Conservation (phyloP, 2,113 vertebrate genomes). For the Cyphomyrus discorhynchus region DNA sequence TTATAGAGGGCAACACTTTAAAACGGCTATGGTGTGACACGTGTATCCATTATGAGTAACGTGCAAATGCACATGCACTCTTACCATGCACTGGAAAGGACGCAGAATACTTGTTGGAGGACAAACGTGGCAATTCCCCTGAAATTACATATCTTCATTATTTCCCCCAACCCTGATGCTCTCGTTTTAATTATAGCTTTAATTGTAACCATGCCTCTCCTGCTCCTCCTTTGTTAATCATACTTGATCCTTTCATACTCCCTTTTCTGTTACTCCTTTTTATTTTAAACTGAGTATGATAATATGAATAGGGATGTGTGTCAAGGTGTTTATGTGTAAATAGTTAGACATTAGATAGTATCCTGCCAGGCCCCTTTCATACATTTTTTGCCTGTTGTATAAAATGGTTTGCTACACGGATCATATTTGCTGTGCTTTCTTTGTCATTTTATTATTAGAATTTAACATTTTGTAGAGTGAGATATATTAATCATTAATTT, state of each 20-base stretch:
- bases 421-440: background rate
- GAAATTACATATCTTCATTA: background rate
- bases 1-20: background rate
- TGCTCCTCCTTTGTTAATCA: slow-evolving; percentile 52
- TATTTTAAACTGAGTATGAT: background rate
- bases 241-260: slow-evolving; percentile 42
- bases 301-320: background rate
- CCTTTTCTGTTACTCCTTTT: slow-evolving; percentile 24
- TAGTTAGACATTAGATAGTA: background rate
- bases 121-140: background rate
- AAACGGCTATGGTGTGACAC: background rate
- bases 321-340: background rate
- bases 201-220: slow-evolving; percentile 42
- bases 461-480: background rate
- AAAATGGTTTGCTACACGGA: background rate
- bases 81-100: background rate
- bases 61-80: background rate
- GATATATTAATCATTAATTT: background rate
- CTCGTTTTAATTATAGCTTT: slow-evolving; percentile 39
- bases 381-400: background rate
- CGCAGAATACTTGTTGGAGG: background rate
- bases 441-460: background rate
- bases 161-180: slow-evolving; percentile 12
- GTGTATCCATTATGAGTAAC: background rate
- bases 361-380: background rate